Base-by-base conservation (phyloP, 2,113 vertebrate species). In the Cyprinus carpio region DNA sequence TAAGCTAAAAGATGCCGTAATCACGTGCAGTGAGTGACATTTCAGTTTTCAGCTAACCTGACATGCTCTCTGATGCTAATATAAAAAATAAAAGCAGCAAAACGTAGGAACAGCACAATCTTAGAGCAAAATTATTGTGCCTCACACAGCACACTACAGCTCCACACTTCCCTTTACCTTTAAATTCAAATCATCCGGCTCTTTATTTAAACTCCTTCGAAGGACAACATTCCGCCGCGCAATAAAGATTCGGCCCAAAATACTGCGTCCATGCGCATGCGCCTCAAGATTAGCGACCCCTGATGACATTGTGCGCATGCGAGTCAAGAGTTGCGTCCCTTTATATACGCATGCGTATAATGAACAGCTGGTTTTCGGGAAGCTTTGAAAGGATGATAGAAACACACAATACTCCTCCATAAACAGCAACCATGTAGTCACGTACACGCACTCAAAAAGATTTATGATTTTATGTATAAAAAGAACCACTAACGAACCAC, bases 161-260 rank as follows among this genome's bases (percentile, higher is more conserved):
- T 85, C 15, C 76, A 20, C 49, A 82, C 74, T 46, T 76, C 84
- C 75, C 34, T 89, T 95, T 94, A 95, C 95, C 95, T 95, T 91
- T 34, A 85, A 49, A 94, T 95, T 95, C 93, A 94, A 94, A 94
- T 78, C 78, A 85, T 91, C 91, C 91, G 90, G 84, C 69, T 93
- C 95, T 95, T 95, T 95, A 95, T 95, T 95, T 94, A 95, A 93
- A 95, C 91, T 71, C 71, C 87, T 75, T n/a, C 84, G 90, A 75
- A 78, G 89, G 86, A 94, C 93, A 95, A 92, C 69, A 84, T 71
- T 84, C 56, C 11, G 40, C 60, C n/a, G 84, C 71, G 86, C 91
- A 95, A 93, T 93, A 94, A 94, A 95, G 92, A 86, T 93, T 91
- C 31, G 49, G 7, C 49, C 51, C 27, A 58, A 77, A 58, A 29